These are phyloP conservation scores for Lasioglossum lativentre DNA, from an alignment of 2,888 invertebrate species.

Conservation along the genomic window DNA sequence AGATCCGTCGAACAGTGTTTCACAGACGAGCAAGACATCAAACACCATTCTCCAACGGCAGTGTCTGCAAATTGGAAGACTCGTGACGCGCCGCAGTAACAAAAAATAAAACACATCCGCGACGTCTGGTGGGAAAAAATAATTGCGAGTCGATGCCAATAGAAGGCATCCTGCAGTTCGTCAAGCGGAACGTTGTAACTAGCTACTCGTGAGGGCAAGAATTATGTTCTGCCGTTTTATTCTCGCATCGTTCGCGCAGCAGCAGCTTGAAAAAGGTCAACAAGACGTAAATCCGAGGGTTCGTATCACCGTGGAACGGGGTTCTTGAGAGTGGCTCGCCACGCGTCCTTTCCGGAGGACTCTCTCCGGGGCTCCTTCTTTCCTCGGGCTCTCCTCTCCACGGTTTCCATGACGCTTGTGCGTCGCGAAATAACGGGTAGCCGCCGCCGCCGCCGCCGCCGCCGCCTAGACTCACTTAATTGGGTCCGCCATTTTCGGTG, in stretches of 20 bases:
- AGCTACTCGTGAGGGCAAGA: slow-evolving; percentile 48
- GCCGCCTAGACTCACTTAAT: slow-evolving; percentile 81
- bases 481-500: slow-evolving; percentile 85
- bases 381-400: slow-evolving; percentile 61
- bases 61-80: not conserved
- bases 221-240: slow-evolving; percentile 25
- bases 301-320: slow-evolving; percentile 49
- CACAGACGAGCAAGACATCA: not conserved
- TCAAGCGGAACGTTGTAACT: slow-evolving; percentile 40
- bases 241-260: slow-evolving; percentile 37
- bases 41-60: not conserved
- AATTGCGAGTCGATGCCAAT: slow-evolving; percentile 2
- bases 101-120: not conserved
- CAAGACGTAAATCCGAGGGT: slow-evolving; percentile 75
- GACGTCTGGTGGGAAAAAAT: not conserved
- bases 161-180: slow-evolving; percentile 12
- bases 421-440: slow-evolving; percentile 71
- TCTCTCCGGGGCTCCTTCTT: slow-evolving; percentile 62
- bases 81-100: not conserved
- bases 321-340: slow-evolving; percentile 41
- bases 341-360: slow-evolving; percentile 56
- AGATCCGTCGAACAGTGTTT: not conserved
- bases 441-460: slow-evolving; percentile 15
- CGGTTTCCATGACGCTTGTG: slow-evolving; percentile 68
- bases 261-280: slow-evolving; percentile 73